Evolutionary conservation across 1,140 invertebrate species (phyloP).

Genomic region (Ips nitidus): DNA sequence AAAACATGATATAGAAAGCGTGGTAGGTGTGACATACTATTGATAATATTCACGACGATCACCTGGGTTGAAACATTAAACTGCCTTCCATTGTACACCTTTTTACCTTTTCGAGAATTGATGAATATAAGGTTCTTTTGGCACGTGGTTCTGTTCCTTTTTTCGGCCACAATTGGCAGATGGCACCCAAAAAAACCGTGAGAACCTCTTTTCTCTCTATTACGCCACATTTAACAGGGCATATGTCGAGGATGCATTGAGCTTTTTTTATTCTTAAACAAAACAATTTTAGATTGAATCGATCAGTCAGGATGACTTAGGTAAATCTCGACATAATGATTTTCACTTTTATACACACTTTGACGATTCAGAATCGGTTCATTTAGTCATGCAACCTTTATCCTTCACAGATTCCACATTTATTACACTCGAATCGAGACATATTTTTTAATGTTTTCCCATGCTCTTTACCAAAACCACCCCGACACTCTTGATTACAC

Average conservation of each 20-base stretch:
- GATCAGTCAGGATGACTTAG: slow-evolving; percentile 23
- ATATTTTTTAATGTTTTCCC: neutral
- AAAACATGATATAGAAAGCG: slow-evolving; percentile 33
- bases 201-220: slow-evolving; percentile 34
- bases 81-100: slow-evolving; percentile 25
- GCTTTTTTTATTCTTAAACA: slow-evolving; percentile 26
- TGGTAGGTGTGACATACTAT: slow-evolving; percentile 33
- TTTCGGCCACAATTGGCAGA: slow-evolving; percentile 32
- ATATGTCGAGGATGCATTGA: slow-evolving; percentile 24
- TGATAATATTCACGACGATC: slow-evolving; percentile 24
- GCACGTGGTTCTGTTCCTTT: slow-evolving; percentile 35
- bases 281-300: slow-evolving; percentile 27
- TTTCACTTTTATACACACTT: slow-evolving; percentile 18
- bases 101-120: slow-evolving; percentile 24
- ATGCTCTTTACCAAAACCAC: too few relatives aligned
- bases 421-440: neutral
- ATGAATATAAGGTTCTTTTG: slow-evolving; percentile 33
- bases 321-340: slow-evolving; percentile 23
- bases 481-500: too few relatives aligned
- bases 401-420: neutral
- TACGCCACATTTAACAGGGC: slow-evolving; percentile 24
- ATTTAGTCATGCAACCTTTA: slow-evolving; percentile 23
- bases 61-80: slow-evolving; percentile 26
- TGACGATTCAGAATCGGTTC: slow-evolving; percentile 12
- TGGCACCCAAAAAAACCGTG: slow-evolving; percentile 35